These are phyloP conservation scores for Bos indicus DNA, from an alignment of 2,113 vertebrate species.

Conservation along the genomic window DNA sequence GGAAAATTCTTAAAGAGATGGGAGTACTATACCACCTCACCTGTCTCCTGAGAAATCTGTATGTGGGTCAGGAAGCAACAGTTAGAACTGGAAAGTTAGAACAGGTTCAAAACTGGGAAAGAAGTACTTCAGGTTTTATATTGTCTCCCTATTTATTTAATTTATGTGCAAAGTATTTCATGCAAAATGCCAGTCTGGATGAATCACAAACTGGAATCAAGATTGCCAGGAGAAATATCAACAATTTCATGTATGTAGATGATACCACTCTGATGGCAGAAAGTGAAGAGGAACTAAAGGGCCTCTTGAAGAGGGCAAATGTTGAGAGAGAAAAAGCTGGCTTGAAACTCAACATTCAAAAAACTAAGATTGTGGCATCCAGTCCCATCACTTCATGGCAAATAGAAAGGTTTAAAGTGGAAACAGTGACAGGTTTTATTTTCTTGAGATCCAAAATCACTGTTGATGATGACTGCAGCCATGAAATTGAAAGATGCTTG, in stretches of 20 bases:
- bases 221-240: background rate
- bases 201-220: background rate
- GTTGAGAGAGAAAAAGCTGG: background rate
- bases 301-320: background rate
- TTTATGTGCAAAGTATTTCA: background rate
- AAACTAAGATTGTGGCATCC: background rate
- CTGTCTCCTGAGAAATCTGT: background rate
- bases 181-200: background rate
- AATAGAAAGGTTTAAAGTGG: background rate
- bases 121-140: background rate
- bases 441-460: background rate
- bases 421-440: background rate
- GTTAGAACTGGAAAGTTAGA: background rate
- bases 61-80: background rate
- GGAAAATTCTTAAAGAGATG: background rate
- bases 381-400: background rate
- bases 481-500: background rate
- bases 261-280: background rate
- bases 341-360: background rate
- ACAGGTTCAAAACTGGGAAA: background rate
- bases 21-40: background rate
- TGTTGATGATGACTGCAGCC: background rate
- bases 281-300: background rate
- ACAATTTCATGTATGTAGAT: background rate
- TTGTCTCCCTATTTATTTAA: background rate